Evolutionary conservation across 2,888 invertebrate species (phyloP).

Genomic region (Sipha maydis): DNA sequence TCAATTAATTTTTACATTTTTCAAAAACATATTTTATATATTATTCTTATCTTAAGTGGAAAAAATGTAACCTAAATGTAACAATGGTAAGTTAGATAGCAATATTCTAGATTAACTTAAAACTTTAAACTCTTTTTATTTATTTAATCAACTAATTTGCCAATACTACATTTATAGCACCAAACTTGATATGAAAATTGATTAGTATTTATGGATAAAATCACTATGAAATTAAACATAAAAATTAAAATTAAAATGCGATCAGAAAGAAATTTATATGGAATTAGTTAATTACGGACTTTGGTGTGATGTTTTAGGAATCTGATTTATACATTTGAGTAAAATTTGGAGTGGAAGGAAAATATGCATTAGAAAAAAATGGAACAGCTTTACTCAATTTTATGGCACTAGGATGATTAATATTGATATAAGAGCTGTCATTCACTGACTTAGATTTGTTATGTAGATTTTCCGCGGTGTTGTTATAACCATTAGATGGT

Average conservation of each 20-base stretch:
- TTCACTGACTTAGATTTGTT: background rate
- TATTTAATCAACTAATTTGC: too few relatives aligned
- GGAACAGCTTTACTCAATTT: constrained; percentile 47
- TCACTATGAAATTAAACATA: background rate
- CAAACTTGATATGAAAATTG: background rate
- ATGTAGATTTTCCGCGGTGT: background rate
- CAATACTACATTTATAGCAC: background rate
- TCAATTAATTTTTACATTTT: constrained; percentile 18
- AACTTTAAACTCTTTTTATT: background rate
- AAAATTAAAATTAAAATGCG: background rate
- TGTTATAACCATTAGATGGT: background rate
- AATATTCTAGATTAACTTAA: background rate
- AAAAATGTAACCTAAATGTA: background rate
- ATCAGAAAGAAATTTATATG: background rate
- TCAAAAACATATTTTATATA: background rate
- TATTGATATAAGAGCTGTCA: background rate
- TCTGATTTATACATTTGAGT: background rate
- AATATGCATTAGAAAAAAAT: constrained; percentile 45
- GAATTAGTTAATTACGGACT: background rate
- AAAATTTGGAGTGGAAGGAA: background rate
- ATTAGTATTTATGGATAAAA: background rate
- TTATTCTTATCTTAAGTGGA: background rate
- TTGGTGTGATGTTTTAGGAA: background rate
- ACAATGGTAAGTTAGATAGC: background rate
- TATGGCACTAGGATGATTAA: background rate